Evolutionary conservation across 2,797 vertebrate species (phyloP).

Genomic region (Arrhamphus sclerolepis): DNA sequence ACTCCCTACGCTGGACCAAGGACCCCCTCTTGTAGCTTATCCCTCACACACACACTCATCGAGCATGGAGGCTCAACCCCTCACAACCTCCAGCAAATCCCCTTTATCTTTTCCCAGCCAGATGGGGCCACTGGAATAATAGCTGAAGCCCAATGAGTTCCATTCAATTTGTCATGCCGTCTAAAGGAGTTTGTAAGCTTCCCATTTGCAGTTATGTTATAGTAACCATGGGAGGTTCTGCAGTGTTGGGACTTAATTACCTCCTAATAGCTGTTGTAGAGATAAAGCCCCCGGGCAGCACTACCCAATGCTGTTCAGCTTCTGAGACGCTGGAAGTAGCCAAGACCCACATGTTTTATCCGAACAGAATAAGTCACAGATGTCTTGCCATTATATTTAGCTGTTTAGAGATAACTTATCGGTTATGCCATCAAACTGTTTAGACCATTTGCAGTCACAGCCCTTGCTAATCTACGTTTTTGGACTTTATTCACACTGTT

Average conservation of each 20-base stretch:
- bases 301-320: slow-evolving; percentile 57
- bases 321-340: slow-evolving; percentile 58
- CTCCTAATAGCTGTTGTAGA: slow-evolving; percentile 88
- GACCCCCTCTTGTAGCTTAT: slow-evolving; percentile 60
- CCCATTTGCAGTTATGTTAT: slow-evolving; percentile 85
- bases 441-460: background rate
- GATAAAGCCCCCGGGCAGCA: slow-evolving; percentile 79
- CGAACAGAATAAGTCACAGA: slow-evolving; percentile 3
- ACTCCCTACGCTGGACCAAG: slow-evolving; percentile 54
- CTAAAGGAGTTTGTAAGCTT: slow-evolving; percentile 89
- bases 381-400: slow-evolving; percentile 11
- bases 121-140: slow-evolving; percentile 86
- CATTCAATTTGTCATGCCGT: slow-evolving; percentile 90
- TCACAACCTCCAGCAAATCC: slow-evolving; percentile 84
- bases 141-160: slow-evolving; percentile 84
- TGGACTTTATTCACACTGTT: no score
- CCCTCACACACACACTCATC: slow-evolving; percentile 60
- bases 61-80: slow-evolving; percentile 76
- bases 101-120: slow-evolving; percentile 86
- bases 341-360: slow-evolving; percentile 23
- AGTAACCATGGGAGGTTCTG: slow-evolving; percentile 86
- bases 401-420: background rate
- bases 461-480: background rate
- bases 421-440: background rate
- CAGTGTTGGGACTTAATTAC: slow-evolving; percentile 95